Conservation (phyloP, 2,888 invertebrate genomes). For the Emmelina monodactyla region DNA sequence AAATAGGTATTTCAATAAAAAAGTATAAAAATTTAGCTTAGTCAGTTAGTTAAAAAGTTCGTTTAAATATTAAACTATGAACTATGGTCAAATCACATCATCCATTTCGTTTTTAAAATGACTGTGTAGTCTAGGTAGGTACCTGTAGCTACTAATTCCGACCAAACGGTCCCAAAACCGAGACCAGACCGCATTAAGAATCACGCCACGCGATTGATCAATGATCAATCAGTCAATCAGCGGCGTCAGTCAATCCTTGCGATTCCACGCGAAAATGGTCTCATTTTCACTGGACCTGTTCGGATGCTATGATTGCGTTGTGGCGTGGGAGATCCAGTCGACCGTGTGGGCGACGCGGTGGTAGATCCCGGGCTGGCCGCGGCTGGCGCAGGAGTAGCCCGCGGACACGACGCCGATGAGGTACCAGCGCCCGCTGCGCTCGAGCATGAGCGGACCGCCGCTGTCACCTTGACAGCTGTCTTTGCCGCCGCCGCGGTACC, state of each 20-base stretch:
- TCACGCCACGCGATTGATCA: neutral
- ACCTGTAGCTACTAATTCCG: neutral
- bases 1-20: conserved; percentile 5
- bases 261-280: neutral
- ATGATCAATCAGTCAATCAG: conserved; percentile 1
- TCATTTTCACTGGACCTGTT: neutral
- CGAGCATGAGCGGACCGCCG: conserved; percentile 90
- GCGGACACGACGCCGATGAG: conserved; percentile 92
- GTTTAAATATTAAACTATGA: neutral
- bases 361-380: conserved; percentile 93
- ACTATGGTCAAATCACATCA: neutral
- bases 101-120: conserved; percentile 1
- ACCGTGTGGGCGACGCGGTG: conserved; percentile 93
- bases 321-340: conserved; percentile 85
- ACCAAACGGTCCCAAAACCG: neutral
- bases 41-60: neutral
- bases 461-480: conserved; percentile 84
- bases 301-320: conserved; percentile 40
- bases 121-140: neutral
- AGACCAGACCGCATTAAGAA: neutral
- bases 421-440: conserved; percentile 87
- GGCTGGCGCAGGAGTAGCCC: conserved; percentile 92
- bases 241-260: too few relatives aligned
- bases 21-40: neutral
- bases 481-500: conserved; percentile 87